Evolutionary conservation across 2,888 invertebrate genomes (phyloP).

Genomic region (Dicyrtoma fusca): DNA sequence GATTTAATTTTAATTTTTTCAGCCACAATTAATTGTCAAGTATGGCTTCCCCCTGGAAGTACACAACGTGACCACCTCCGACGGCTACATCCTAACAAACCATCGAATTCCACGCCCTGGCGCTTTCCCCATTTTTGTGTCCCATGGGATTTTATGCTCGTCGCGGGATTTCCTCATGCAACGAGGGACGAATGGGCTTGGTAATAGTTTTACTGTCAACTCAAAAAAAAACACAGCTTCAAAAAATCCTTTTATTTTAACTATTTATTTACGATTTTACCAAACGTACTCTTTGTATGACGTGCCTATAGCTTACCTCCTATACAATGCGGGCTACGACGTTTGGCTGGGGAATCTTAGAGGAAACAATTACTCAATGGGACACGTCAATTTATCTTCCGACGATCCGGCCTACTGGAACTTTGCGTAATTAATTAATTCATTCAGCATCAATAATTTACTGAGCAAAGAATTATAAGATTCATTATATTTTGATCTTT

Average conservation of each 20-base stretch:
- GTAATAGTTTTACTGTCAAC: neutral
- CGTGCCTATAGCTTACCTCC: neutral
- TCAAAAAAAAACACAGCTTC: too few species aligned
- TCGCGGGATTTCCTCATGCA: constrained; percentile 20
- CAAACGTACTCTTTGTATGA: neutral
- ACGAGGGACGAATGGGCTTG: constrained; percentile 12
- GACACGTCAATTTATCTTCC: neutral
- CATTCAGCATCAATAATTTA: neutral
- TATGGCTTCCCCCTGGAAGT: constrained; percentile 5
- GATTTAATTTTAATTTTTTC: too few species aligned
- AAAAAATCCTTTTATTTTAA: too few species aligned
- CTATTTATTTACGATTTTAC: too few species aligned
- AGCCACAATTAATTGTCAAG: constrained; percentile 2
- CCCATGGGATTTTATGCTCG: constrained; percentile 8
- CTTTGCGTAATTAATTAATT: constrained; percentile 8
- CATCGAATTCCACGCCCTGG: constrained; percentile 5
- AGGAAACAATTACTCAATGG: constrained; percentile 8
- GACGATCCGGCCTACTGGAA: constrained; percentile 3
- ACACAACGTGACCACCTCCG: neutral
- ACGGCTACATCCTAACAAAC: constrained; percentile 5
- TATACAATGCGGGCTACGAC: constrained; percentile 12
- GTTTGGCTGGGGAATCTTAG: constrained; percentile 10
- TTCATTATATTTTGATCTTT: too few species aligned
- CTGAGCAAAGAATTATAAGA: too few species aligned
- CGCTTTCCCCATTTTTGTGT: neutral